Conservation (phyloP, 2,888 invertebrate genomes). For the Ennomos erosarius region DNA sequence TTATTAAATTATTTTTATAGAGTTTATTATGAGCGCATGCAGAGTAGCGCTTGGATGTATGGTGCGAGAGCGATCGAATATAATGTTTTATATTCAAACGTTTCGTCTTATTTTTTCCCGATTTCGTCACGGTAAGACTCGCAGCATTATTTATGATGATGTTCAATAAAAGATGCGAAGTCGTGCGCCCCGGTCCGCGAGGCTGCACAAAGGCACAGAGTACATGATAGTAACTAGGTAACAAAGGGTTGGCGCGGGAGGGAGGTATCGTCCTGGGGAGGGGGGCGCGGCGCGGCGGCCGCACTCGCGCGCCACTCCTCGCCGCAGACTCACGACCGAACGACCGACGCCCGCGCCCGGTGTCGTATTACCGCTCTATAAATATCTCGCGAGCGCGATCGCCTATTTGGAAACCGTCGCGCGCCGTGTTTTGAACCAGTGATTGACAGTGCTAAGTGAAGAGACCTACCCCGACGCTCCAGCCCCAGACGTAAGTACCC, state of each 20-base stretch:
- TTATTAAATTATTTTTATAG: conserved; percentile 82
- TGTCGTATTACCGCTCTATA: conserved; percentile 84
- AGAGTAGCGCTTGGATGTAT: conserved; percentile 60
- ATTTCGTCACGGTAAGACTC: neutral
- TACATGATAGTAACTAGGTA: too few species aligned
- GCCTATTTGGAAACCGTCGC: conserved; percentile 83
- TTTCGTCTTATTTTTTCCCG: conserved; percentile 49
- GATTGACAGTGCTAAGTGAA: conserved; percentile 84
- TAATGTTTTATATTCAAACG: conserved; percentile 76
- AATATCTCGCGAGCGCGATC: conserved; percentile 81
- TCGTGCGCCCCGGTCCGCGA: conserved; percentile 39
- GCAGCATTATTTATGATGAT: conserved; percentile 14
- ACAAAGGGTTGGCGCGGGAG: conserved; percentile 27
- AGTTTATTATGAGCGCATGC: conserved; percentile 75
- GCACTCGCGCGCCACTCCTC: conserved; percentile 76
- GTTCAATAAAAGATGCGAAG: conserved; percentile 25
- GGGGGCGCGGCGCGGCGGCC: conserved; percentile 38
- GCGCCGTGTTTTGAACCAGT: conserved; percentile 83
- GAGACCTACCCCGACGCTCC: conserved; percentile 65
- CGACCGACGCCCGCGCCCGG: conserved; percentile 77
- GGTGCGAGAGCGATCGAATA: conserved; percentile 75
- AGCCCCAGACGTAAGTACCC: conserved; percentile 71
- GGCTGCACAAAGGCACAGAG: conserved; percentile 47
- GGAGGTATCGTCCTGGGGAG: conserved; percentile 75
- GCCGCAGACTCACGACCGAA: conserved; percentile 69